These are phyloP conservation scores for Epinephelus lanceolatus DNA, from an alignment of 2,113 vertebrate species.

Conservation along the genomic window DNA sequence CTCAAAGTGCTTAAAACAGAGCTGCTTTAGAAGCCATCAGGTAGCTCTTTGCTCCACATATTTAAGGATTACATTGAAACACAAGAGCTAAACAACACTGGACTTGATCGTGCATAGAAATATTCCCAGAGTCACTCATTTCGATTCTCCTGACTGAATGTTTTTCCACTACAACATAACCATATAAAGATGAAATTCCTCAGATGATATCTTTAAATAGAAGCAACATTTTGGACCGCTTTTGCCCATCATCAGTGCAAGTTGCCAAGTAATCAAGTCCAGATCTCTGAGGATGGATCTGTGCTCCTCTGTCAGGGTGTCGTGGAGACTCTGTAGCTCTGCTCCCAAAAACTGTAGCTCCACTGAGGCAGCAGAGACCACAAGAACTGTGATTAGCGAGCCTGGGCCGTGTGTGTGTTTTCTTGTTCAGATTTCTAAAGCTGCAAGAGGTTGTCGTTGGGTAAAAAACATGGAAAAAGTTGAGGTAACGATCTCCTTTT, in stretches of 20 bases:
- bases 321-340: conserved; percentile 21
- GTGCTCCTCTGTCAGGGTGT: conserved; percentile 15
- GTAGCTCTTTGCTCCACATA: conserved; percentile 33
- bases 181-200: conserved; percentile 75
- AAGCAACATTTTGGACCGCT: conserved; percentile 49
- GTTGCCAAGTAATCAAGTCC: conserved; percentile 72
- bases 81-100: conserved; percentile 14
- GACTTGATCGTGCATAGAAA: neutral
- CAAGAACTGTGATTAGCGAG: neutral
- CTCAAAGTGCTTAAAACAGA: conserved; percentile 41
- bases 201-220: conserved; percentile 73
- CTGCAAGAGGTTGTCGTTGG: neutral
- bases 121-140: conserved; percentile 53
- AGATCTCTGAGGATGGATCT: conserved; percentile 35
- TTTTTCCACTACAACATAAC: conserved; percentile 72
- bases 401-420: conserved; percentile 5
- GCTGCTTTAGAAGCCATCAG: conserved; percentile 48
- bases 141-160: conserved; percentile 47
- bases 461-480: neutral
- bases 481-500: neutral
- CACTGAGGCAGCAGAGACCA: conserved; percentile 1
- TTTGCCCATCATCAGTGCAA: conserved; percentile 61
- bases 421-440: neutral
- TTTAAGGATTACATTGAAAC: conserved; percentile 51
- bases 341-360: neutral